Base-by-base conservation (phyloP, 2,888 invertebrate species). In the Villa cingulata region DNA sequence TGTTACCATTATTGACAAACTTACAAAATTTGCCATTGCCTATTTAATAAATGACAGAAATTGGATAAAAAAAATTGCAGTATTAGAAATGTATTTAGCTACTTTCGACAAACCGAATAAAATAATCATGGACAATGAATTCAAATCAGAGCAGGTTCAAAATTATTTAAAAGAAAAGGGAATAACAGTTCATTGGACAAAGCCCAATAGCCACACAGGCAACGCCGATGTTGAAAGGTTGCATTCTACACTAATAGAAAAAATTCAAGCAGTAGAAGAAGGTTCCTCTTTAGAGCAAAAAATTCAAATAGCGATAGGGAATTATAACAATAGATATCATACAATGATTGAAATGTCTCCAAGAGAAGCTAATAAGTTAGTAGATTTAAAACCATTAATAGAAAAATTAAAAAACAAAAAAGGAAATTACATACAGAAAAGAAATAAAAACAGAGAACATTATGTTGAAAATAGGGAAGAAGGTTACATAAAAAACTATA, bases 171-270 rank as follows among this genome's bases (percentile, higher is more conserved):
- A 32, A 12, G 38, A 48, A 34, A 27, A 32, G 16, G 32, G 27
- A 29, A 37, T 48, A 32, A 23, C 42, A 18, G 37, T 38, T 10
- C 48, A 48, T 40, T 43, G 37, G 43, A 48, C 43, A 14, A 43
- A 41, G 32, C 47, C 47, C 16, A 47, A 47, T 37, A 47, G 15
- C 41, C 40, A 41, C 23, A 38, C 32, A 7, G 37, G 37, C 37
- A 37, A 37, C 16, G n/a, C 37, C 37, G 37, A 37, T 37, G n/a
- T 37, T 10, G 47, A 47, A 32, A 48, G 48, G 27, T 18, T 44
- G 23, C 44, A 48, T 39, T 39, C 48, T 15, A 40, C 44, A 40
- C 37, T 48, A 15, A 37, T 43, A 34, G 43, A 48, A 48, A 48
- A 37, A 37, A 37, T 37, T 37, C 37, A 37, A 16, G 37, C 37